Evolutionary conservation across 2,113 vertebrate genomes (phyloP).

Genomic region (Felis catus): DNA sequence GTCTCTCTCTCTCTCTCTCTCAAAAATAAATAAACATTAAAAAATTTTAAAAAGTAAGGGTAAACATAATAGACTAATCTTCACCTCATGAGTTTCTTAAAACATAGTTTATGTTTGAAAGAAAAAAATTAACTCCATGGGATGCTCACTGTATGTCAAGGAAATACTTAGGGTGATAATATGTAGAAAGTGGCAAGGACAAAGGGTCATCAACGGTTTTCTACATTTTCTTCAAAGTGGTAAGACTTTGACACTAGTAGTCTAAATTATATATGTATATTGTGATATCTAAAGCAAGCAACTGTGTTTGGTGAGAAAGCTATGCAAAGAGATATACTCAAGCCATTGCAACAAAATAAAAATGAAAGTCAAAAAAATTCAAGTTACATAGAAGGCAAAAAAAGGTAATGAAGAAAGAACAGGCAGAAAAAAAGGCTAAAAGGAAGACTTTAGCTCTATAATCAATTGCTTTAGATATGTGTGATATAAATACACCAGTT

Average conservation of each 20-base stretch:
- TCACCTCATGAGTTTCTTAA: not conserved
- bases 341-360: not conserved
- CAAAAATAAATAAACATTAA: no score
- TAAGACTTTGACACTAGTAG: not conserved
- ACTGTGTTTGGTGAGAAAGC: not conserved
- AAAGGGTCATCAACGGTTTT: not conserved
- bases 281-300: not conserved
- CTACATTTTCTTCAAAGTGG: not conserved
- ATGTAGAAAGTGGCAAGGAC: not conserved
- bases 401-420: not conserved
- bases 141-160: not conserved
- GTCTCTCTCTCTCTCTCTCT: no score
- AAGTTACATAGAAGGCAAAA: not conserved
- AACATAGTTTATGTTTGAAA: not conserved
- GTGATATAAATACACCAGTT: not conserved
- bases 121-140: not conserved
- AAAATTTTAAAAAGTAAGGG: not conserved
- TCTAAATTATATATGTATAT: not conserved
- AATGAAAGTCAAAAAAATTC: not conserved
- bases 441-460: not conserved
- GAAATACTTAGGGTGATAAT: not conserved
- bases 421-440: not conserved
- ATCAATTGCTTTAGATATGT: not conserved
- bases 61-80: not conserved
- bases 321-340: not conserved